Percentiles rank a stretch among this genome's conserved stretches.
Evolutionary conservation across 64 coral and sea anemone genomes (phyloP).

Genomic region (Trachythela sp.): DNA sequence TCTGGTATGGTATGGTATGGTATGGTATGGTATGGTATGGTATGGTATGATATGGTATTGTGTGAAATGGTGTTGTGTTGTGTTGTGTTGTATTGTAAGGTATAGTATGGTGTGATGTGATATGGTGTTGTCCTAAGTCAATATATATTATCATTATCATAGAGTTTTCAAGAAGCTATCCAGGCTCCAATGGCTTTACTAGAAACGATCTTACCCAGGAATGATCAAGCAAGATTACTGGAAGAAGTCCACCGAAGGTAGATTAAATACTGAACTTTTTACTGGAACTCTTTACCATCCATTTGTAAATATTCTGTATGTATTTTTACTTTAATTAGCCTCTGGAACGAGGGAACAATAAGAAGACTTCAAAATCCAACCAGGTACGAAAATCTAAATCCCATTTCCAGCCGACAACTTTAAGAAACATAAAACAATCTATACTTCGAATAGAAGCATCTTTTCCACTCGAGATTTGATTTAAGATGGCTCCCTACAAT

Average conservation of each 20-base stretch:
- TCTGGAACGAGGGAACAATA: neutral
- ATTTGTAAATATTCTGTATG: neutral
- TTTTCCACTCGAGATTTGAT: no score
- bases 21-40: no score
- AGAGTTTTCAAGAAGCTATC: slow-evolving; percentile 93
- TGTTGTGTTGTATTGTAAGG: no score
- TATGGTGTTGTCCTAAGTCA: no score
- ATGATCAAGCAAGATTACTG: slow-evolving; percentile 57
- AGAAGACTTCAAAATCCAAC: neutral
- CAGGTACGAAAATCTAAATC: neutral
- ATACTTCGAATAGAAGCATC: no score
- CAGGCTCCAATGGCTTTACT: slow-evolving; percentile 63
- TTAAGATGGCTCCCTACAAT: no score
- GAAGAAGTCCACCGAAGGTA: slow-evolving; percentile 89
- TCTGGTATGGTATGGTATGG: no score
- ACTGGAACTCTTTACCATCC: neutral
- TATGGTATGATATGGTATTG: no score
- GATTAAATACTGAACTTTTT: neutral
- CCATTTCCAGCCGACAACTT: no score
- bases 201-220: slow-evolving; percentile 67
- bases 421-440: no score
- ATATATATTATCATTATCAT: neutral
- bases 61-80: no score
- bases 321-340: neutral
- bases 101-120: no score